Evolutionary conservation across 2,888 invertebrate genomes (phyloP).

Genomic region (Heliconius ismenius): DNA sequence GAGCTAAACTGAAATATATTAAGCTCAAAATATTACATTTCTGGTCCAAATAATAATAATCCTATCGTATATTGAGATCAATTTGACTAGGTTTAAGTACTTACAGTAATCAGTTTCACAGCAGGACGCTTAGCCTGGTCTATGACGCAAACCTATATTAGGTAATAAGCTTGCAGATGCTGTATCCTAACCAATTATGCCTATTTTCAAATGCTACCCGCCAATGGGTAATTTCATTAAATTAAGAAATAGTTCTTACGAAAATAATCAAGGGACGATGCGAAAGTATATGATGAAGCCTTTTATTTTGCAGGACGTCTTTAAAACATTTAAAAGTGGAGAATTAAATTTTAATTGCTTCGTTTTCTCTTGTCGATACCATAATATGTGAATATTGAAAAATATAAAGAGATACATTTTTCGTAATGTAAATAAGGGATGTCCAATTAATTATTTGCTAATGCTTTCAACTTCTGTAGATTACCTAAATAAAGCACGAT

Average conservation of each 20-base stretch:
- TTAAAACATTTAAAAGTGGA: too few species aligned
- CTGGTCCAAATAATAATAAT: constrained; percentile 14
- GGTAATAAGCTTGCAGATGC: constrained; percentile 16
- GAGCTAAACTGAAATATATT: neutral
- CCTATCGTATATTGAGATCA: constrained; percentile 8
- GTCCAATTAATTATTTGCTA: too few species aligned
- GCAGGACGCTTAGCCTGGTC: constrained; percentile 14
- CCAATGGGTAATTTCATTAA: neutral
- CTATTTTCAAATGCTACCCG: constrained; percentile 7
- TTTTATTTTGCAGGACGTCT: neutral
- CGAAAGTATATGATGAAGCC: neutral
- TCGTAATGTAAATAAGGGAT: too few species aligned
- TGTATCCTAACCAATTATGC: neutral
- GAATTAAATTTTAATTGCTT: too few species aligned
- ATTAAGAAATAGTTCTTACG: neutral
- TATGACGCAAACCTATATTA: constrained; percentile 21
- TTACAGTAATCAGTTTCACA: constrained; percentile 24
- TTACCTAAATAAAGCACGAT: neutral
- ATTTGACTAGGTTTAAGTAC: constrained; percentile 15
- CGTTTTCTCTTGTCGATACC: too few species aligned
- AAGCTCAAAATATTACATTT: neutral
- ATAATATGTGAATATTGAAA: neutral
- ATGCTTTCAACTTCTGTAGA: neutral
- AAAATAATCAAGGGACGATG: neutral
- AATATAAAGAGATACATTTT: too few species aligned